A percentile compares a stretch with the other conserved stretches of the same genome.
Conservation (phyloP, 1,140 invertebrate genomes). For the Heliconius himera region DNA sequence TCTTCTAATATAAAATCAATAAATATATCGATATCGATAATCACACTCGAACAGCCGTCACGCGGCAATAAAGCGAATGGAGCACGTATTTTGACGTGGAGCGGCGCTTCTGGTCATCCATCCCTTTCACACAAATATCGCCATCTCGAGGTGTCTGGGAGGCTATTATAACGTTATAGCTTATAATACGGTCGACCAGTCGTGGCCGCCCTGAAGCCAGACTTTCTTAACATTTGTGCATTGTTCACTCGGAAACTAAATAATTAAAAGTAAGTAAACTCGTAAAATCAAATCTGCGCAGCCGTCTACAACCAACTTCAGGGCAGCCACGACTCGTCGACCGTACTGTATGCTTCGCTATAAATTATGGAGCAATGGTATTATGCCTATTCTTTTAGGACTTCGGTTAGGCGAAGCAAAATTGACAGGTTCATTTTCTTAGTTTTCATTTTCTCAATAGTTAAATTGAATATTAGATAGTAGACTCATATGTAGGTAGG, state of each 20-base stretch:
- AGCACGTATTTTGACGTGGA: slow-evolving; percentile 81
- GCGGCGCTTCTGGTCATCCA: slow-evolving; percentile 77
- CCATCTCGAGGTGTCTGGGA: slow-evolving; percentile 68
- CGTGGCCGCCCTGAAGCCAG: no score
- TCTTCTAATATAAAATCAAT: background rate
- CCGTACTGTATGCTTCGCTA: slow-evolving; percentile 50
- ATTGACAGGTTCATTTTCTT: slow-evolving; percentile 69
- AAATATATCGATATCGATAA: slow-evolving; percentile 59
- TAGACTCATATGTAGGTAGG: background rate
- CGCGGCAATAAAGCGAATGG: slow-evolving; percentile 78
- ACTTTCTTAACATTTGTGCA: no score
- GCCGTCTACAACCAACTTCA: no score
- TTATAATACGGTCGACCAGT: slow-evolving; percentile 26
- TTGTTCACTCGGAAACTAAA: no score
- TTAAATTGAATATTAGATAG: slow-evolving; percentile 27
- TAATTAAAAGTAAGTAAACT: no score
- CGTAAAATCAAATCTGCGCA: no score
- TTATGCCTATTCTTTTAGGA: slow-evolving; percentile 68
- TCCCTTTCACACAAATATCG: slow-evolving; percentile 57
- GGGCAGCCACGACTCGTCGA: no score
- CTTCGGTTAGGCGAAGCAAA: slow-evolving; percentile 53
- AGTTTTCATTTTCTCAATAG: slow-evolving; percentile 31
- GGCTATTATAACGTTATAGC: slow-evolving; percentile 76
- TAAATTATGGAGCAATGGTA: slow-evolving; percentile 77
- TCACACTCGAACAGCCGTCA: slow-evolving; percentile 30